Evolutionary conservation across 2,113 vertebrate species (phyloP).

Genomic region (Beaufortia kweichowensis): DNA sequence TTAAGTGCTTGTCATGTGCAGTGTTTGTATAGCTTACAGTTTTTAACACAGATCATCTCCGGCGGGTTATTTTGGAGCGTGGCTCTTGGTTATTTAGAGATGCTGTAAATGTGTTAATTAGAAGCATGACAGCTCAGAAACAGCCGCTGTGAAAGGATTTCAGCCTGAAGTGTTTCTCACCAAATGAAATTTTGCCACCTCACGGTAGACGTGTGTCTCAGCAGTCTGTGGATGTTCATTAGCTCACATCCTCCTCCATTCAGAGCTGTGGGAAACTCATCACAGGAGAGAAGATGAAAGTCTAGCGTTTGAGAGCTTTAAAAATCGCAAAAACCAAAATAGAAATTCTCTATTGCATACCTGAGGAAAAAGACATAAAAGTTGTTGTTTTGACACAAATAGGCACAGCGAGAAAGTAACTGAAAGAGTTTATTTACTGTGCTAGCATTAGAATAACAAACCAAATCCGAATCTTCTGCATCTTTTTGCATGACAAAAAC

Average conservation of each 20-base stretch:
- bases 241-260: background rate
- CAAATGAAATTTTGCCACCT: slow-evolving; percentile 26
- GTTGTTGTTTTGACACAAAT: slow-evolving; percentile 3
- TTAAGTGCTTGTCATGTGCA: no score
- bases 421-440: background rate
- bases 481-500: background rate
- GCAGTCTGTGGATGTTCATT: background rate
- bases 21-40: background rate
- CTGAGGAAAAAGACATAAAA: slow-evolving; percentile 15
- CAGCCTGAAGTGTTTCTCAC: background rate
- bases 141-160: slow-evolving; percentile 27
- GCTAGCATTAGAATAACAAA: background rate
- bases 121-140: slow-evolving; percentile 10
- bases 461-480: background rate
- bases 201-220: slow-evolving; percentile 2
- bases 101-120: slow-evolving; percentile 52
- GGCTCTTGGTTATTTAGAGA: slow-evolving; percentile 26
- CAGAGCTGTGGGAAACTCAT: slow-evolving; percentile 3
- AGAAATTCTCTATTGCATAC: slow-evolving; percentile 12
- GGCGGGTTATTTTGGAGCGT: slow-evolving; percentile 27
- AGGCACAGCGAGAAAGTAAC: background rate
- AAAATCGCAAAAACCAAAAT: background rate
- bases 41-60: background rate
- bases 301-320: background rate
- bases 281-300: background rate